Evolutionary conservation across 2,113 vertebrate species (phyloP).

Genomic region (Rhea pennata): DNA sequence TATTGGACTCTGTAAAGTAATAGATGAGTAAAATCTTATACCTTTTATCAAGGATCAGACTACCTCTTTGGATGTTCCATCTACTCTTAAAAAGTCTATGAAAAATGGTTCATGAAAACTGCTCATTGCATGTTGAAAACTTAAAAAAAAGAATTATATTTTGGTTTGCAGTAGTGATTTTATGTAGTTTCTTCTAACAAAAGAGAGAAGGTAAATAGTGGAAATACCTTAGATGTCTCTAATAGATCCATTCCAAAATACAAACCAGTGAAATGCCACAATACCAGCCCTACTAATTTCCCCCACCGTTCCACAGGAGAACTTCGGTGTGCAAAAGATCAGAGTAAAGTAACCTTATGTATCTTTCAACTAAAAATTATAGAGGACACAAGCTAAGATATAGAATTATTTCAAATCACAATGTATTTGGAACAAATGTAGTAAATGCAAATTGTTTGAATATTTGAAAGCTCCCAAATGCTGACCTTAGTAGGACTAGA

Average conservation of each 20-base stretch:
- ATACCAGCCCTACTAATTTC: background rate
- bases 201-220: background rate
- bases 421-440: background rate
- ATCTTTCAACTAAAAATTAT: background rate
- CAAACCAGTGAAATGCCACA: background rate
- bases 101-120: background rate
- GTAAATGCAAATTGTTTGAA: background rate
- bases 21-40: background rate
- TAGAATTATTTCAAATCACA: conserved; percentile 10
- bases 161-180: background rate
- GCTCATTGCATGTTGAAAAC: background rate
- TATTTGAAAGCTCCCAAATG: background rate
- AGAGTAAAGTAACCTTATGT: background rate
- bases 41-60: background rate
- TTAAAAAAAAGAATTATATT: background rate
- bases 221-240: background rate
- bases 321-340: background rate
- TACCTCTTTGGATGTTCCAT: background rate
- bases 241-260: background rate
- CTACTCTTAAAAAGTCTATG: background rate
- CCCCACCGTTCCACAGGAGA: background rate
- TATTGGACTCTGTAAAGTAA: background rate
- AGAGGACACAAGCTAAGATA: background rate
- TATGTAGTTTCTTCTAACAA: background rate
- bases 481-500: conserved; percentile 23